These are phyloP conservation scores for Alectura lathami DNA, from an alignment of 2,113 vertebrate genomes.

Conservation along the genomic window DNA sequence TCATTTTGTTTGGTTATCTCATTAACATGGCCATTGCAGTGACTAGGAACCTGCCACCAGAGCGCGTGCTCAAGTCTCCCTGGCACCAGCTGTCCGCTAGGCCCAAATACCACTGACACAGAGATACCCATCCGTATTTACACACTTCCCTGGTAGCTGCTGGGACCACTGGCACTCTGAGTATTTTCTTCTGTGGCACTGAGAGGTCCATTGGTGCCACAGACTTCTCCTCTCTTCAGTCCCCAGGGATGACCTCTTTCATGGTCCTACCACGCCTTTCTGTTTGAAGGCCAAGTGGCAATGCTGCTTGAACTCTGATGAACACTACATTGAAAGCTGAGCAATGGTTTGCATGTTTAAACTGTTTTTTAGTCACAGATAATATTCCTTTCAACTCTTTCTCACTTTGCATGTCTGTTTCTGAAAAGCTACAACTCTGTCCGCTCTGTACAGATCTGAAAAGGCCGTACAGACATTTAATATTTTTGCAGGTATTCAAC, in stretches of 20 bases:
- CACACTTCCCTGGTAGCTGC: background rate
- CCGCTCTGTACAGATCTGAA: background rate
- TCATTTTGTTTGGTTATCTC: background rate
- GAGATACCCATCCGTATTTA: background rate
- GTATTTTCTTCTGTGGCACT: too few species aligned
- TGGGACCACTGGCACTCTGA: background rate
- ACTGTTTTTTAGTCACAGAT: background rate
- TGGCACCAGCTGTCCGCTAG: accelerated
- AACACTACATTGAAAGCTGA: background rate
- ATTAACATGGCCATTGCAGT: accelerated
- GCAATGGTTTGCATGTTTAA: background rate
- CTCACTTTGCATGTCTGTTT: background rate
- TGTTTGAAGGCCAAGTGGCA: background rate
- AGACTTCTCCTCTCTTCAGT: background rate
- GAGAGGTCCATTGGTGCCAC: background rate
- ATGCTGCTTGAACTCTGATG: background rate
- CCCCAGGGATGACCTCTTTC: background rate
- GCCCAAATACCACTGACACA: background rate
- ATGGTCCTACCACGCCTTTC: background rate
- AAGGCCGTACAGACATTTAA: background rate
- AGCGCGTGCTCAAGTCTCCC: accelerated
- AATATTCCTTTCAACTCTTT: background rate
- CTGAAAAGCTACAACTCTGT: background rate
- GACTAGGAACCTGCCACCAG: background rate
- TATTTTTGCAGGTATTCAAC: background rate